phyloP scores from a whole-genome alignment of 2,888 invertebrate genomes.

The Sphaerophoria taeniata region DNA sequence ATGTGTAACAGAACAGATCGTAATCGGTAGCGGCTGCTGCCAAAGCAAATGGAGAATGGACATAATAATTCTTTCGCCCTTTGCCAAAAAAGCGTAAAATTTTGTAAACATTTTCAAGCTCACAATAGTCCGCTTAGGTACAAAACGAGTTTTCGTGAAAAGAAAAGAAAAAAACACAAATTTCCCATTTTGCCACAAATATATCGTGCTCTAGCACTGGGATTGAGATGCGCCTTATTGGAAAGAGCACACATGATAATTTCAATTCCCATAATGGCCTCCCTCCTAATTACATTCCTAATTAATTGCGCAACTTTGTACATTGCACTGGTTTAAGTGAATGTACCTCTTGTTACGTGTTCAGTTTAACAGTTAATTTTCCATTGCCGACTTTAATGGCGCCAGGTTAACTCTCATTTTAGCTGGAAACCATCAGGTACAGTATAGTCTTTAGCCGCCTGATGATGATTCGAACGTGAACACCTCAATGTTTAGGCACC shows the following conservation, averaged over 20 bases:
- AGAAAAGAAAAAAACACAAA: too few species aligned
- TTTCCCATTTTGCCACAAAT: not conserved
- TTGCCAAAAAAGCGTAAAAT: too few species aligned
- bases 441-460: not conserved
- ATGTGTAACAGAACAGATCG: too few species aligned
- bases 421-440: too few species aligned
- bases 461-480: slow-evolving; percentile 21
- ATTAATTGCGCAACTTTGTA: slow-evolving; percentile 69
- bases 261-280: slow-evolving; percentile 68
- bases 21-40: too few species aligned
- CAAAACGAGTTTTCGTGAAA: too few species aligned
- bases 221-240: not conserved
- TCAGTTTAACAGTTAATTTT: slow-evolving; percentile 45
- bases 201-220: not conserved
- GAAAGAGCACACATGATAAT: slow-evolving; percentile 37
- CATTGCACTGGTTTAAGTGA: slow-evolving; percentile 43
- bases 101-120: too few species aligned
- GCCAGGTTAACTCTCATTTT: too few species aligned
- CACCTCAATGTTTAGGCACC: slow-evolving; percentile 26
- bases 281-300: slow-evolving; percentile 65
- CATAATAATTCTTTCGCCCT: too few species aligned
- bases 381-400: slow-evolving; percentile 34
- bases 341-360: slow-evolving; percentile 38
- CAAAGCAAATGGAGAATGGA: too few species aligned
- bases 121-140: too few species aligned